phyloP scores from a whole-genome alignment of 2,888 invertebrate species.

The Steinernema scapterisci region DNA sequence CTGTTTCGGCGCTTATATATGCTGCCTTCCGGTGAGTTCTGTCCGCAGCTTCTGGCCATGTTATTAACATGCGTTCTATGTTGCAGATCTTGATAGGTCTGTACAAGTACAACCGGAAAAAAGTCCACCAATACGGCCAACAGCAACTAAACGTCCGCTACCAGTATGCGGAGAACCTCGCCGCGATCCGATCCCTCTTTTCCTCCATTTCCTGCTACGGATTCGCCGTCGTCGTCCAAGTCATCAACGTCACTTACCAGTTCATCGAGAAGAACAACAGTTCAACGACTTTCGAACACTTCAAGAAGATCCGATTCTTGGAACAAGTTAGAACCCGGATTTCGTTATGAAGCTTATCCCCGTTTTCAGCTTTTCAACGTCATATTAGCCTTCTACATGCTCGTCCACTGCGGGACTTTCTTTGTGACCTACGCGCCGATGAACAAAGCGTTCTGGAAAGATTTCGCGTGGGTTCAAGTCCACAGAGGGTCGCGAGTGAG shows the following conservation, averaged over 20 bases:
- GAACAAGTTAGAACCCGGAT: background rate
- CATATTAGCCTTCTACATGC: background rate
- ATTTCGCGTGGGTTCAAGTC: slow-evolving; percentile 1
- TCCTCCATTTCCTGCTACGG: slow-evolving; percentile 33
- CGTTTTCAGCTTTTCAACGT: slow-evolving; percentile 7
- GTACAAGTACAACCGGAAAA: slow-evolving; percentile 33
- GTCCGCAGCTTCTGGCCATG: background rate
- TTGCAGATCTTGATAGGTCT: slow-evolving; percentile 29
- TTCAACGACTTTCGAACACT: background rate
- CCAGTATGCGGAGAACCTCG: slow-evolving; percentile 31
- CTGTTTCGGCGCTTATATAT: background rate
- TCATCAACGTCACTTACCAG: background rate
- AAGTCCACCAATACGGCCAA: slow-evolving; percentile 5
- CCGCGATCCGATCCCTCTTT: slow-evolving; percentile 28
- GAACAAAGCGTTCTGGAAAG: slow-evolving; percentile 8
- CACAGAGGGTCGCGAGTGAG: background rate
- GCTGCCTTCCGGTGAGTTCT: slow-evolving; percentile 3
- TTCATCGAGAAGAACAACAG: background rate
- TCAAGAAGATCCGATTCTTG: slow-evolving; percentile 8
- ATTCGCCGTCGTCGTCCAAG: slow-evolving; percentile 11
- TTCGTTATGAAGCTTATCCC: too few species aligned
- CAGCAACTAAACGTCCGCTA: slow-evolving; percentile 29
- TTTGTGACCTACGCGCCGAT: slow-evolving; percentile 16
- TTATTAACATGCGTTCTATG: background rate
- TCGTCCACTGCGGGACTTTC: background rate